These are phyloP conservation scores for Aphelenchoides besseyi DNA, from an alignment of 1,140 invertebrate genomes.

Conservation along the genomic window DNA sequence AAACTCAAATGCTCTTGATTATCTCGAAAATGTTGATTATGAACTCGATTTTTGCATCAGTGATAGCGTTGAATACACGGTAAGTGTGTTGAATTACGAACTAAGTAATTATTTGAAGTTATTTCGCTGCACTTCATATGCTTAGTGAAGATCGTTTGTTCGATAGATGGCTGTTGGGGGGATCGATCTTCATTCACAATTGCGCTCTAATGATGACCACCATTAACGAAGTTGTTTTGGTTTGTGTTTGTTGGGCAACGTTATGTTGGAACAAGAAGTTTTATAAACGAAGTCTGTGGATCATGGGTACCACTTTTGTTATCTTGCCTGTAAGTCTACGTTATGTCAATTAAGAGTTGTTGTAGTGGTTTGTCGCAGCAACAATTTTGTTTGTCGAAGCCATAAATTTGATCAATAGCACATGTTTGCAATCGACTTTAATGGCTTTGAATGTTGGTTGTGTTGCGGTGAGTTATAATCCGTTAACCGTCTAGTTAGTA, in stretches of 20 bases:
- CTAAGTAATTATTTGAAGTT: not conserved
- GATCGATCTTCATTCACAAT: not conserved
- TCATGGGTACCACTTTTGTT: not conserved
- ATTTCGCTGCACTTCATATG: not conserved
- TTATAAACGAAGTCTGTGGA: not conserved
- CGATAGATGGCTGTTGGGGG: not conserved
- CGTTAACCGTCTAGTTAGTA: not conserved
- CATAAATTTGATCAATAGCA: too few relatives aligned
- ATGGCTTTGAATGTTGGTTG: not conserved
- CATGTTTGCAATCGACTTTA: too few relatives aligned
- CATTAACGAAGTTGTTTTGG: not conserved
- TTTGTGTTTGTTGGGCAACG: not conserved
- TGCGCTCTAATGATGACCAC: not conserved
- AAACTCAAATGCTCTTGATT: not conserved
- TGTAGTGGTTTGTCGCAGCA: not conserved
- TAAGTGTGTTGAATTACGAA: not conserved
- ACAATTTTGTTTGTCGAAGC: not conserved
- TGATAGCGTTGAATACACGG: not conserved
- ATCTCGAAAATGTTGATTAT: not conserved
- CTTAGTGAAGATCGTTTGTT: not conserved
- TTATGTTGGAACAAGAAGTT: not conserved
- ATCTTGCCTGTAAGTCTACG: not conserved
- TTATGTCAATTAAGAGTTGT: not conserved
- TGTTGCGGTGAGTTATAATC: not conserved
- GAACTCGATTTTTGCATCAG: not conserved